Evolutionary conservation across 2,888 invertebrate species (phyloP).

Genomic region (Ctena decussata): DNA sequence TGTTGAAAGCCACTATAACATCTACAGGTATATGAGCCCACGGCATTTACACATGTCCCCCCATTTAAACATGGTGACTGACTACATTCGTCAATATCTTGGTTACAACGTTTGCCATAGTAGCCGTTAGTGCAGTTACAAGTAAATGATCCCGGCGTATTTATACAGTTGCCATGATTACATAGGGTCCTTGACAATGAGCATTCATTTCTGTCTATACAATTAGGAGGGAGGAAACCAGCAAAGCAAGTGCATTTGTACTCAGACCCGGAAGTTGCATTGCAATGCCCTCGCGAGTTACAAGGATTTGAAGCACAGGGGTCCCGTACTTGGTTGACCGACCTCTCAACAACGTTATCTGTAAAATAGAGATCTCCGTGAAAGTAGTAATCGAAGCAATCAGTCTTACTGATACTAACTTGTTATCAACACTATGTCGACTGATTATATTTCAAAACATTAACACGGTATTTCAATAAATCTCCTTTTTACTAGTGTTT

Average conservation of each 20-base stretch:
- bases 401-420: too few relatives aligned
- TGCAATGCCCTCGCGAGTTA: neutral
- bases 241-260: conserved; percentile 25
- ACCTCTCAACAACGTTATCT: neutral
- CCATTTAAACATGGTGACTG: conserved; percentile 1
- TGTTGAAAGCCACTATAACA: conserved; percentile 6
- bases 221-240: conserved; percentile 23
- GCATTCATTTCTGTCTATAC: conserved; percentile 20
- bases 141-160: conserved; percentile 15
- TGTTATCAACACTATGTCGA: too few relatives aligned
- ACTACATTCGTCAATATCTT: neutral
- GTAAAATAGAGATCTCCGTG: too few relatives aligned
- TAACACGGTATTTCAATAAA: too few relatives aligned
- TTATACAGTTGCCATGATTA: conserved; percentile 15
- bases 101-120: neutral
- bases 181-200: neutral
- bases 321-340: neutral
- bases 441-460: too few relatives aligned
- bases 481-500: too few relatives aligned
- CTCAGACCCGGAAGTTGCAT: neutral
- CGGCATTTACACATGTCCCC: neutral
- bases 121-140: conserved; percentile 8
- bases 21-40: neutral
- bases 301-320: conserved; percentile 2
- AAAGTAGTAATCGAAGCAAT: too few relatives aligned